Evolutionary conservation across 2,888 invertebrate species (phyloP).

Genomic region (Alloscopus bannaensis): DNA sequence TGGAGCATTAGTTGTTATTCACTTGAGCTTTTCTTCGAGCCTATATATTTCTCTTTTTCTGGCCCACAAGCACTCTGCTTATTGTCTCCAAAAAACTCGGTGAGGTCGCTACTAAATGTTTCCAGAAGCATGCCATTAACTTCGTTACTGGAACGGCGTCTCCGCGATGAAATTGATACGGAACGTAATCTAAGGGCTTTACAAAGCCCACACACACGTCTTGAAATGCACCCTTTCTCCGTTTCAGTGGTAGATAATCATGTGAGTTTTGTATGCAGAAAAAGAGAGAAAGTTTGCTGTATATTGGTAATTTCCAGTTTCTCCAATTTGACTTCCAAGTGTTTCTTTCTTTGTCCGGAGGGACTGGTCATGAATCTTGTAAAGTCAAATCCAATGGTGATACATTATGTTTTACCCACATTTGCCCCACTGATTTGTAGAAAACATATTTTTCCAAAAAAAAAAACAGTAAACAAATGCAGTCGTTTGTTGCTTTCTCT

Average conservation of each 20-base stretch:
- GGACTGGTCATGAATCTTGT: conserved; percentile 43
- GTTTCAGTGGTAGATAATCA: too few species aligned
- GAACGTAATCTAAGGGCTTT: not conserved
- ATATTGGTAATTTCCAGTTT: too few species aligned
- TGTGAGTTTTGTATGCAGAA: too few species aligned
- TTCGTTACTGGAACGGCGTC: conserved; percentile 15
- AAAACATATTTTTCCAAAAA: not conserved
- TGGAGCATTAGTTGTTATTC: conserved; percentile 36
- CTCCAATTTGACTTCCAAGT: too few species aligned
- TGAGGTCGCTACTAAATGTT: too few species aligned
- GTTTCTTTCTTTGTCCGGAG: not conserved
- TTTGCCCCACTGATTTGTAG: conserved; percentile 4
- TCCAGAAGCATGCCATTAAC: too few species aligned
- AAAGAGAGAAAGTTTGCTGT: too few species aligned
- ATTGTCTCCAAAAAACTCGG: not conserved
- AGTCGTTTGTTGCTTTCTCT: not conserved
- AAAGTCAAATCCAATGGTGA: conserved; percentile 31
- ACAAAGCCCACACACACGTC: not conserved
- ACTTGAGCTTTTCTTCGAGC: conserved; percentile 24
- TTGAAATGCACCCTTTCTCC: not conserved
- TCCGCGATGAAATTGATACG: not conserved
- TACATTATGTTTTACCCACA: conserved; percentile 16
- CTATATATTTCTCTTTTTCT: not conserved
- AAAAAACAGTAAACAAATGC: conserved; percentile 4
- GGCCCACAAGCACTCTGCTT: not conserved